Evolutionary conservation across 2,797 vertebrate genomes (phyloP).

Genomic region (Sebastes matsubarae): DNA sequence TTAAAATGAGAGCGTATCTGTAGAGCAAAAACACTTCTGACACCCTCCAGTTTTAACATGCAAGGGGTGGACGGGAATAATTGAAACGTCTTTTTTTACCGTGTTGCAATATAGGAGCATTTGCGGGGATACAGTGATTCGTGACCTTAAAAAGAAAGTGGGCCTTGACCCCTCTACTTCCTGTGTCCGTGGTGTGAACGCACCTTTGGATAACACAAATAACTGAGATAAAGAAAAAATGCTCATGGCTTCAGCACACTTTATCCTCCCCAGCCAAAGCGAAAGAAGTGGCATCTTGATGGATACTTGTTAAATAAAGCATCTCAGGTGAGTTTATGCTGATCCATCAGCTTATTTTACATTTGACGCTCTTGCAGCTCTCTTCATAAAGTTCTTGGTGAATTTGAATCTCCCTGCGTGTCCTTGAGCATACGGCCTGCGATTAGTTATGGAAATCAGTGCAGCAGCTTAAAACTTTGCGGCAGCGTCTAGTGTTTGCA

Average conservation of each 20-base stretch:
- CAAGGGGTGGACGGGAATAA: too few species aligned
- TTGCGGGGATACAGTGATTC: too few species aligned
- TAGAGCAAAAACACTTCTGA: too few species aligned
- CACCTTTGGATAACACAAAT: neutral
- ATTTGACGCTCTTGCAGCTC: neutral
- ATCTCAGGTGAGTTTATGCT: constrained; percentile 15
- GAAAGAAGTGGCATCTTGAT: neutral
- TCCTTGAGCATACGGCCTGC: constrained; percentile 22
- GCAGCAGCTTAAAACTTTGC: constrained; percentile 10
- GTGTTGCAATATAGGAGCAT: too few species aligned
- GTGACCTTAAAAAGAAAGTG: too few species aligned
- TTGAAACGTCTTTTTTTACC: too few species aligned
- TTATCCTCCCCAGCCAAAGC: neutral
- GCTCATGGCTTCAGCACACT: neutral
- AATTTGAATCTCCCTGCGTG: constrained; percentile 9
- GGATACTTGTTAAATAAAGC: neutral
- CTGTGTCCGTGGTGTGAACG: neutral
- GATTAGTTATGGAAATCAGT: constrained; percentile 42
- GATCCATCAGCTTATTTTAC: neutral
- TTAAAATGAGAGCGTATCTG: too few species aligned
- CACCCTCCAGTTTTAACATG: too few species aligned
- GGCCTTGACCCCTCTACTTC: too few species aligned
- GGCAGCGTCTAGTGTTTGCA: neutral
- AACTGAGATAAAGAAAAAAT: neutral
- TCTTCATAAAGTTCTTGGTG: neutral